Base-by-base conservation (phyloP, 2,113 vertebrate species). In the Malurus elegans region DNA sequence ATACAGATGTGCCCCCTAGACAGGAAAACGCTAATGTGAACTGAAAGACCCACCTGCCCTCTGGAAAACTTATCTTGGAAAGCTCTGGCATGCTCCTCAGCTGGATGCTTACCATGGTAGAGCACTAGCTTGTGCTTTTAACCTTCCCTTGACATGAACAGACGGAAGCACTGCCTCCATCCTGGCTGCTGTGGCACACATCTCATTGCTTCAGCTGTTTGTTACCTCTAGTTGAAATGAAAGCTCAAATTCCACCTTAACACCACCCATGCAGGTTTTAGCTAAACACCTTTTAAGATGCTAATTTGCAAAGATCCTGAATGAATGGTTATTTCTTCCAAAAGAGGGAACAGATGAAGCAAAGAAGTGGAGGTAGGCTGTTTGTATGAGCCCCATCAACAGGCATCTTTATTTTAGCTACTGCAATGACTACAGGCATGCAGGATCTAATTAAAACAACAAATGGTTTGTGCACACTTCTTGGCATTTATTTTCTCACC, bases 1-100 rank as follows among this genome's bases (percentile, higher is more conserved):
- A 38, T 81, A 58, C 69, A 96, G 36, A 74, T 76, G 78, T 56
- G 50, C 9, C 25, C 36, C 32, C 36, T 64, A 80, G 79, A 92
- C 57, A 12, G 4, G 44, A 76, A 95, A 91, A 93, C 12, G 10
- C 47, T 90, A 88, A 56, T 1, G 2, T 34, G 70, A 96, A 96
- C 89, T 84, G 72, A 85, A 84, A 86, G 82, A 90, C 48, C 50
- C 40, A 94, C 19, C 67, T 65, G 67, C 45, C 19, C 19, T n/a
- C 80, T 92, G 62, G 48, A 78, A 91, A 51, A 81, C 20, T 84
- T 34, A 60, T 2, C 38, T 34, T 10, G 38, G 29, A 56, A 34
- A 78, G 48, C 6, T 48, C 8, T 53, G 9, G 16, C n/a, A 72
- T 7, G 17, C 29, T 67, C 56, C 65, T 81, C 57, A 89, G 48